phyloP scores from a whole-genome alignment of 2,113 vertebrate genomes.

The Tragelaphus imberbis region DNA sequence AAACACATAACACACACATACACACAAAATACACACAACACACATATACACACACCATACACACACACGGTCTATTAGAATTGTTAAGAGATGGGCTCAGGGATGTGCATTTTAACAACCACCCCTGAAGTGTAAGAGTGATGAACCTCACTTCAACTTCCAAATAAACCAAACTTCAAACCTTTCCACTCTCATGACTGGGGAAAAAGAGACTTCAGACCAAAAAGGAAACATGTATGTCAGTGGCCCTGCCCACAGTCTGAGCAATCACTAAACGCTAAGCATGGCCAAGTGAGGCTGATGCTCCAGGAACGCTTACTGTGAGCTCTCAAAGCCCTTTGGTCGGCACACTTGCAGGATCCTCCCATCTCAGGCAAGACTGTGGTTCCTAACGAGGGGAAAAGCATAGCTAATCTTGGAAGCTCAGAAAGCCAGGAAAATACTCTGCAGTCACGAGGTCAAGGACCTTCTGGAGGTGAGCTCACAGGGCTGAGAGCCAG shows the following conservation, averaged over 20 bases:
- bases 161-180: background rate
- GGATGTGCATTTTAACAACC: background rate
- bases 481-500: rapidly evolving
- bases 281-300: too few relatives aligned
- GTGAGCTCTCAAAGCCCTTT: background rate
- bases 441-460: background rate
- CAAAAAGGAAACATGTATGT: rapidly evolving
- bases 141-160: background rate
- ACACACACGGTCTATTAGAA: background rate
- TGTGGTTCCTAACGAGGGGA: background rate
- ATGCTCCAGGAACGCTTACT: rapidly evolving
- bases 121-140: background rate
- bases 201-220: too few relatives aligned
- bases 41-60: background rate
- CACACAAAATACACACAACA: background rate
- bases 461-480: background rate
- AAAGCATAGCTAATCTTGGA: background rate
- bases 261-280: rapidly evolving
- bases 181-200: background rate
- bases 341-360: background rate
- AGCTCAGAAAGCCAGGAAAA: background rate
- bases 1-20: background rate
- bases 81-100: background rate
- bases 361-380: background rate
- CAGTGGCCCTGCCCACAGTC: background rate